A percentile compares a stretch with the other conserved stretches of the same genome.
phyloP scores from a whole-genome alignment of 2,797 vertebrate species.

The Trachurus trachurus region DNA sequence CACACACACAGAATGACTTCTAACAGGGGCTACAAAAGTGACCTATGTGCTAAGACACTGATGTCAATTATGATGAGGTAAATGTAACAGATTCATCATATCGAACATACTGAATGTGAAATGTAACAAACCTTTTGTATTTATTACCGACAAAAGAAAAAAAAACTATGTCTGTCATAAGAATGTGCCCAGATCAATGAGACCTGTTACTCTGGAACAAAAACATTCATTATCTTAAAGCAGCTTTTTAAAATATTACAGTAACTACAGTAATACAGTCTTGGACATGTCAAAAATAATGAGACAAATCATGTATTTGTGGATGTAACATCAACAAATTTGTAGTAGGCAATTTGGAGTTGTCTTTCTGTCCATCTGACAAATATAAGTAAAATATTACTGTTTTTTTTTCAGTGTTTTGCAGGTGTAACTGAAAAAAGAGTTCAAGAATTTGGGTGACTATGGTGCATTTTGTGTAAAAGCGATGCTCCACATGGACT shows the following conservation, averaged over 20 bases:
- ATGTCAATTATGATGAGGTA: not conserved
- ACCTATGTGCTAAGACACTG: constrained; percentile 5
- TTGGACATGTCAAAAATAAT: no score
- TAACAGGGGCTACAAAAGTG: constrained; percentile 4
- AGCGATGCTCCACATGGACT: no score
- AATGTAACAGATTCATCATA: not conserved
- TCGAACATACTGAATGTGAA: not conserved
- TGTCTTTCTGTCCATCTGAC: not conserved
- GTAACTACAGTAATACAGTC: no score
- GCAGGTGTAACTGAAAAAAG: no score
- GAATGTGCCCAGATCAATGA: not conserved
- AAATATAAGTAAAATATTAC: no score
- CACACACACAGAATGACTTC: not conserved
- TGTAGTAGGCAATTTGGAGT: not conserved
- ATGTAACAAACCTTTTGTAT: no score
- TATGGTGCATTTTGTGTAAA: no score
- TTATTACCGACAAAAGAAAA: not conserved
- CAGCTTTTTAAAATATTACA: no score
- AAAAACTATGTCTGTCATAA: not conserved
- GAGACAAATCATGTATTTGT: no score
- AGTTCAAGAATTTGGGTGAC: no score
- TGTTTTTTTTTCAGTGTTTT: no score
- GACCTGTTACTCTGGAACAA: not conserved
- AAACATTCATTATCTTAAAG: not conserved
- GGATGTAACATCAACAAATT: no score